Evolutionary conservation across 2,113 vertebrate genomes (phyloP).

Genomic region (Pluvialis apricaria): DNA sequence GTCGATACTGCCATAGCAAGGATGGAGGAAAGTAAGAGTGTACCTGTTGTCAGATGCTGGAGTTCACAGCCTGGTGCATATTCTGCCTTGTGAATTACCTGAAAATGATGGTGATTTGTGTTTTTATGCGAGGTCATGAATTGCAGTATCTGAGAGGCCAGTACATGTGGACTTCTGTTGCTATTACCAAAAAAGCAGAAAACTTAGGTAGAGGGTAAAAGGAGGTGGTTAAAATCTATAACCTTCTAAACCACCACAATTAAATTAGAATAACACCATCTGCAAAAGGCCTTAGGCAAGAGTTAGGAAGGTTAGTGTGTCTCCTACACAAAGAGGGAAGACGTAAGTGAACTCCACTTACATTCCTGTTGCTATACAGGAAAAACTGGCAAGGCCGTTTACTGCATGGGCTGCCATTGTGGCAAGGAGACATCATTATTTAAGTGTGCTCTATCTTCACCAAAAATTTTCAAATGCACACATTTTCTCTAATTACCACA

Average conservation of each 20-base stretch:
- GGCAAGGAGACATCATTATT: not conserved
- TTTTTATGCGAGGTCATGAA: not conserved
- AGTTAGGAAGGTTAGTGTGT: not conserved
- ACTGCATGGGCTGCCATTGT: not conserved
- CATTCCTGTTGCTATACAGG: not conserved
- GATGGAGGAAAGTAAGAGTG: not conserved
- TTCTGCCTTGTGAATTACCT: not conserved
- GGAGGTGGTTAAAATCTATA: not conserved
- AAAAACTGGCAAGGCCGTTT: not conserved
- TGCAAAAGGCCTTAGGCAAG: not conserved
- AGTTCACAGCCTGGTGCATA: not conserved
- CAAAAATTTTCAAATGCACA: not conserved
- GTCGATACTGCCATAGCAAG: not conserved
- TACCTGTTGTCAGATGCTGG: not conserved
- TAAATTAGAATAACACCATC: not conserved
- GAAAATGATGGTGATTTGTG: not conserved
- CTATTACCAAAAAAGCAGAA: not conserved
- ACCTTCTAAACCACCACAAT: not conserved
- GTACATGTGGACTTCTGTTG: not conserved
- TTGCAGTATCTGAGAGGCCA: not conserved
- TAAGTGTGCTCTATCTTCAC: not conserved
- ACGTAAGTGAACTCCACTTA: not conserved
- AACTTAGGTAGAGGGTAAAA: not conserved
- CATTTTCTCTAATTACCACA: not conserved
- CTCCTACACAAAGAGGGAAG: not conserved